These are phyloP conservation scores for Cranoglanis bouderius DNA, from an alignment of 2,113 vertebrate species.

Conservation along the genomic window DNA sequence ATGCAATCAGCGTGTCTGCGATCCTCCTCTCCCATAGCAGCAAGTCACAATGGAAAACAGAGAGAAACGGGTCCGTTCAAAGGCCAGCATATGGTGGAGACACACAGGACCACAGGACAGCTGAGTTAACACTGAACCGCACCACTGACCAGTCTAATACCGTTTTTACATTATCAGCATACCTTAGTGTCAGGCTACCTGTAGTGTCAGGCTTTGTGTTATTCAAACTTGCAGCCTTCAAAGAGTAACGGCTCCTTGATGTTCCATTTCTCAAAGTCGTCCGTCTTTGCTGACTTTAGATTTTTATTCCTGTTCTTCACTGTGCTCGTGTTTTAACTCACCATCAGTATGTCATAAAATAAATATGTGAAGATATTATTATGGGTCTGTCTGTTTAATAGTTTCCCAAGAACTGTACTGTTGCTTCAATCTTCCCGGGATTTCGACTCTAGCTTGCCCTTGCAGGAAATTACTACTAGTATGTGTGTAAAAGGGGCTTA, in stretches of 20 bases:
- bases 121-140: constrained; percentile 33
- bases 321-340: not conserved
- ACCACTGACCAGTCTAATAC: constrained; percentile 37
- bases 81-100: constrained; percentile 67
- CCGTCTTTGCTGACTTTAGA: not conserved
- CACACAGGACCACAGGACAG: constrained; percentile 61
- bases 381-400: no score
- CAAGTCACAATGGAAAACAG: constrained; percentile 63
- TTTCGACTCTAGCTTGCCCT: not conserved
- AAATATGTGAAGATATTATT: not conserved
- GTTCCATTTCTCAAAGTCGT: not conserved
- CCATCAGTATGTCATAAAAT: not conserved
- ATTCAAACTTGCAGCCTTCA: not conserved
- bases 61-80: constrained; percentile 56
- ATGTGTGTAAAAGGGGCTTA: not conserved
- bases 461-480: not conserved
- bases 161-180: not conserved
- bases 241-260: not conserved
- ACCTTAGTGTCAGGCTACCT: constrained; percentile 1
- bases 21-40: constrained; percentile 60
- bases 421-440: not conserved
- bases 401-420: not conserved
- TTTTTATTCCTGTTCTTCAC: not conserved
- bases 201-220: not conserved
- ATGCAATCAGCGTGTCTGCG: constrained; percentile 63